Evolutionary conservation across 2,888 invertebrate species (phyloP).

Genomic region (Phania funesta): DNA sequence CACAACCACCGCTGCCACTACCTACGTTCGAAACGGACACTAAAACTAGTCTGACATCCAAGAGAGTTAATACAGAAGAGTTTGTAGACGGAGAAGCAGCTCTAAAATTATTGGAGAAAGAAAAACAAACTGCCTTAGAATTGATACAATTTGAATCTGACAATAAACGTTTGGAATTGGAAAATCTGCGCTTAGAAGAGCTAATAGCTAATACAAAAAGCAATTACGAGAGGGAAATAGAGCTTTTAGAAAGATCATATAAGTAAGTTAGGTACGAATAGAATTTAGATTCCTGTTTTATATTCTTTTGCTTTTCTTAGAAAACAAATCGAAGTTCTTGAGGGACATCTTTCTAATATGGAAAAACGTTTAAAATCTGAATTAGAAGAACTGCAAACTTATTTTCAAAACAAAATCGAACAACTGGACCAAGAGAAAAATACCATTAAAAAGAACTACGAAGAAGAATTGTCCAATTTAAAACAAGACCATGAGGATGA

Average conservation of each 20-base stretch:
- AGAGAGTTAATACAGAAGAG: neutral
- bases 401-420: slow-evolving; percentile 74
- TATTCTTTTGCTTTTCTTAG: slow-evolving; percentile 63
- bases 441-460: slow-evolving; percentile 71
- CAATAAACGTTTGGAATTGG: slow-evolving; percentile 76
- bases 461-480: slow-evolving; percentile 71
- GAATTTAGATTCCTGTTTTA: neutral
- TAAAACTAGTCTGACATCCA: neutral
- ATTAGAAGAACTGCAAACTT: slow-evolving; percentile 72
- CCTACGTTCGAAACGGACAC: neutral
- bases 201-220: slow-evolving; percentile 77
- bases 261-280: slow-evolving; percentile 71
- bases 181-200: slow-evolving; percentile 79
- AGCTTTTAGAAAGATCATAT: slow-evolving; percentile 78
- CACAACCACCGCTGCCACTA: slow-evolving; percentile 71
- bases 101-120: neutral
- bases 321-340: slow-evolving; percentile 78
- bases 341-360: slow-evolving; percentile 74
- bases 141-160: slow-evolving; percentile 75
- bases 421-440: slow-evolving; percentile 71
- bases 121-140: slow-evolving; percentile 55
- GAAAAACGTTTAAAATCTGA: slow-evolving; percentile 77
- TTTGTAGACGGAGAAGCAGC: neutral
- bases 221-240: slow-evolving; percentile 80
- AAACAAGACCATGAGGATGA: slow-evolving; percentile 76